Conservation (phyloP, 2,888 invertebrate genomes). For the Panorpa germanica region DNA sequence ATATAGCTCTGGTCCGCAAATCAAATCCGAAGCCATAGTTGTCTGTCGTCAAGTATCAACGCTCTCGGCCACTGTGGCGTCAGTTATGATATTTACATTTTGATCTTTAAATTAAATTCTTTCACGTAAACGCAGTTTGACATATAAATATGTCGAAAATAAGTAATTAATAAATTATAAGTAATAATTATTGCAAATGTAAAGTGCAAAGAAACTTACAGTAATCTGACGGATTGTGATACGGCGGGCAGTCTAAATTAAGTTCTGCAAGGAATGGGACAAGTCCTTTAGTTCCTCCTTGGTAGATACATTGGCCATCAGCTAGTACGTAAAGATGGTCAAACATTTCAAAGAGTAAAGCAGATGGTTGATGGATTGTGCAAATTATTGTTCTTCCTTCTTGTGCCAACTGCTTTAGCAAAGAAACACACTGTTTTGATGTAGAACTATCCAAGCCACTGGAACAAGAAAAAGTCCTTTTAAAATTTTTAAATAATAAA, state of each 20-base stretch:
- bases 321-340: conserved; percentile 74
- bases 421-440: conserved; percentile 61
- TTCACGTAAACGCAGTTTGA: background rate
- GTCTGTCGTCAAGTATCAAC: too few relatives aligned
- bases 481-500: background rate
- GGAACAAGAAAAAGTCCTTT: conserved; percentile 15
- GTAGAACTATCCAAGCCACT: conserved; percentile 68
- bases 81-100: conserved; percentile 13
- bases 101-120: conserved; percentile 14
- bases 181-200: conserved; percentile 2
- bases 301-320: conserved; percentile 60
- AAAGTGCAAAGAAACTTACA: conserved; percentile 32
- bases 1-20: too few relatives aligned
- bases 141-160: conserved; percentile 2
- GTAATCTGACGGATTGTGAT: conserved; percentile 84
- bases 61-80: too few relatives aligned
- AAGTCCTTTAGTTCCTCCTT: conserved; percentile 56
- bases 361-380: conserved; percentile 84
- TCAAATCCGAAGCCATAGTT: too few relatives aligned
- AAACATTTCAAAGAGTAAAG: conserved; percentile 69
- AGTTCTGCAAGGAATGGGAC: conserved; percentile 56
- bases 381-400: conserved; percentile 77
- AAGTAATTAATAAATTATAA: conserved; percentile 3
- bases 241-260: conserved; percentile 61
- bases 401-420: conserved; percentile 62